Conservation (phyloP, 2,797 vertebrate genomes). For the Gallinago solitaria region DNA sequence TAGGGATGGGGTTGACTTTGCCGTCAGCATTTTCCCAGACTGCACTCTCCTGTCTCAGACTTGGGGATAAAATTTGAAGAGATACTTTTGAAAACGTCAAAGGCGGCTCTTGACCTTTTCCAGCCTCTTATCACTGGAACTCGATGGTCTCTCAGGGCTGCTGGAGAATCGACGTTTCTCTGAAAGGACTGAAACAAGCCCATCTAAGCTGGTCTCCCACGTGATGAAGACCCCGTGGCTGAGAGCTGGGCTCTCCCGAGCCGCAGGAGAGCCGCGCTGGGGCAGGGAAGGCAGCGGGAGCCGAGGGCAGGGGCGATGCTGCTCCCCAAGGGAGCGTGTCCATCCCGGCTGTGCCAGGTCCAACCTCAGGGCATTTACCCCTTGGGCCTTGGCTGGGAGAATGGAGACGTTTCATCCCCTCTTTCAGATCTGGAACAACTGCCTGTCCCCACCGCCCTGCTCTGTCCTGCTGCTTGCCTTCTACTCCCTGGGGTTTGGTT, state of each 20-base stretch:
- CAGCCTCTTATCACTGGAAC: not conserved
- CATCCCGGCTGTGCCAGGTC: not conserved
- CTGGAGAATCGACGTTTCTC: not conserved
- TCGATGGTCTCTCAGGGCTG: not conserved
- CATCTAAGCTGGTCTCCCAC: fast-evolving
- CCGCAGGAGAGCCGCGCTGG: not conserved
- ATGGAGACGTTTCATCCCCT: fast-evolving
- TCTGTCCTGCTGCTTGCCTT: not conserved
- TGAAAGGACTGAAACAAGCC: not conserved
- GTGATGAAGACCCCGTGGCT: not conserved
- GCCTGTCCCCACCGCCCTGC: not conserved
- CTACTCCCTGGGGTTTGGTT: not conserved
- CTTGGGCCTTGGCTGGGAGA: not conserved
- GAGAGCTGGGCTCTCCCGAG: too few species aligned
- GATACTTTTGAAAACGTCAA: not conserved
- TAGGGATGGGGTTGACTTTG: not conserved
- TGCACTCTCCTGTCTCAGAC: not conserved
- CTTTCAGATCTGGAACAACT: not conserved
- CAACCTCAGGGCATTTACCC: fast-evolving
- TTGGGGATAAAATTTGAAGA: not conserved
- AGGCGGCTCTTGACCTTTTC: not conserved
- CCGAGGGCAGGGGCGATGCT: not conserved
- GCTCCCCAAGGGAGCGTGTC: not conserved
- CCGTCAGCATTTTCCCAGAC: fast-evolving
- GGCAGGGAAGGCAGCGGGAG: not conserved